Percentiles rank a stretch among this genome's conserved stretches.
Conservation (phyloP, 2,113 vertebrate genomes). For the Barnardius zonarius region DNA sequence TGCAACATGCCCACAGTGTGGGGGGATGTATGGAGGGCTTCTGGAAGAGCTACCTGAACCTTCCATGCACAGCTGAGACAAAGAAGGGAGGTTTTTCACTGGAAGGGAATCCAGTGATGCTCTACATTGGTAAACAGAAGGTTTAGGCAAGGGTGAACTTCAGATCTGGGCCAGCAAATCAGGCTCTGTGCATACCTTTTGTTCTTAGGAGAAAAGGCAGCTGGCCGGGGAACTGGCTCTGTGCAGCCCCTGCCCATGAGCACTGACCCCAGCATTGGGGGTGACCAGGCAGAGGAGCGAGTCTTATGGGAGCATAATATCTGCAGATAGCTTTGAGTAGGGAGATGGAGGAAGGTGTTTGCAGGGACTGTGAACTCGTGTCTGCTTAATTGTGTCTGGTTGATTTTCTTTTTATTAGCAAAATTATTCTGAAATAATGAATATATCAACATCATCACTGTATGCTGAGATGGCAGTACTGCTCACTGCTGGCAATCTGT, state of each 20-base stretch:
- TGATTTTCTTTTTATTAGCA: background rate
- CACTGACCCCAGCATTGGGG: background rate
- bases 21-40: background rate
- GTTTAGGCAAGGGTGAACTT: background rate
- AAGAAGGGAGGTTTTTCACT: background rate
- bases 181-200: background rate
- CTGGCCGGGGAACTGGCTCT: background rate
- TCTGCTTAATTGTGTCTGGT: background rate
- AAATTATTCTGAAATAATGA: background rate
- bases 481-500: background rate
- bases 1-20: fast-evolving
- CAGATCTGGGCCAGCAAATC: background rate
- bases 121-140: background rate
- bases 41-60: background rate
- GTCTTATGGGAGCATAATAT: fast-evolving
- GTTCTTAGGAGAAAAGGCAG: background rate
- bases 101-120: fast-evolving
- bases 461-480: background rate
- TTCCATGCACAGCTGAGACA: fast-evolving
- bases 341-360: background rate
- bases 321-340: background rate
- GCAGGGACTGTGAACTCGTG: background rate
- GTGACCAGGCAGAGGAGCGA: background rate
- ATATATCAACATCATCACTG: background rate
- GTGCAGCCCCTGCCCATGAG: background rate